A percentile compares a stretch with the other conserved stretches of the same genome.
These are phyloP conservation scores for Magallana nippona DNA, from an alignment of 2,888 invertebrate genomes.

Conservation along the genomic window DNA sequence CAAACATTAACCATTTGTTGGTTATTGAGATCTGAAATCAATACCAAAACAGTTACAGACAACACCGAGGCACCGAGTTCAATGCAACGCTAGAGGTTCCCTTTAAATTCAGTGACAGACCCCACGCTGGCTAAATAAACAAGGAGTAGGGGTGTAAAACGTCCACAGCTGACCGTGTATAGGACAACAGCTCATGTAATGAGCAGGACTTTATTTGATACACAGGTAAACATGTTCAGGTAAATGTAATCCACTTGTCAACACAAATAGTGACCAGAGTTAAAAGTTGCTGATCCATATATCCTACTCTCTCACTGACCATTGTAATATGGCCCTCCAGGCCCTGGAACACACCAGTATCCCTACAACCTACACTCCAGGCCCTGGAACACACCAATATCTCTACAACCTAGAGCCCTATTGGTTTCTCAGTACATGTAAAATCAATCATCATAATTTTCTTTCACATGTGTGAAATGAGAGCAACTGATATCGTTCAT, in stretches of 20 bases:
- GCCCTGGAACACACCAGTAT: too few relatives aligned
- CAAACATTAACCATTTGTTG: too few relatives aligned
- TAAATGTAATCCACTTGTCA: neutral
- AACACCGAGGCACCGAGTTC: neutral
- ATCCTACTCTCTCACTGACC: too few relatives aligned
- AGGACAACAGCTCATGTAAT: neutral
- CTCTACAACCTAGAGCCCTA: too few relatives aligned
- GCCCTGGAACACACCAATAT: too few relatives aligned
- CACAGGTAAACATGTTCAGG: conserved; percentile 9
- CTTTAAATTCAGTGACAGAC: neutral
- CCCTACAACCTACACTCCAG: too few relatives aligned
- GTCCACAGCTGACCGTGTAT: neutral
- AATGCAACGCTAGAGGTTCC: neutral
- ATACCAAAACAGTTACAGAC: neutral
- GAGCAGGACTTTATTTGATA: neutral
- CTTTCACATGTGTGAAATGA: too few relatives aligned
- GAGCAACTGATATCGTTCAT: too few relatives aligned
- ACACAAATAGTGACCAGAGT: neutral
- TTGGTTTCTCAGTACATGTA: too few relatives aligned
- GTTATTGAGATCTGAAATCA: neutral
- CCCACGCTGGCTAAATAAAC: neutral
- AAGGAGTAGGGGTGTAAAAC: neutral
- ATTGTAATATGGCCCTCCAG: too few relatives aligned
- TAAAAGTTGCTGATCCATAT: too few relatives aligned
- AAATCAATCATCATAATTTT: too few relatives aligned